Evolutionary conservation across 2,888 invertebrate species (phyloP), one percentile per base, ranked within the genome.

Genomic region (Hecatera dysodea): DNA sequence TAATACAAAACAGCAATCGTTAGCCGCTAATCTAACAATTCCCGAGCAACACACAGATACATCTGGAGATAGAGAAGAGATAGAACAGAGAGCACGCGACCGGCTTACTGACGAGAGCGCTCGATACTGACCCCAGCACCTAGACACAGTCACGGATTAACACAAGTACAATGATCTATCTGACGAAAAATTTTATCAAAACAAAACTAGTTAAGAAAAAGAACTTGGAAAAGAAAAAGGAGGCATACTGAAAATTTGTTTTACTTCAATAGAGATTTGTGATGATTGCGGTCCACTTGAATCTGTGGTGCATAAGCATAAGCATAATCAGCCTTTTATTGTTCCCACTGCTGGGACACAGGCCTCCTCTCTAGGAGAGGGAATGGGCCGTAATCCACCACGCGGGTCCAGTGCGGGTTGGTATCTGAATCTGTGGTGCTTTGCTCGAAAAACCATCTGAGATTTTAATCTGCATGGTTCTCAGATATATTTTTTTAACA

Each of bases 31-130:
- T 27, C 24, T 72, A 81, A 74, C 84, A 84, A 56, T 71, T 79
- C 36, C 87, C 85, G 60, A 87, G 87, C 48, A 86, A 67, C 33
- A 83, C 65, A 76, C 89, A 90, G 24, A 91, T 29, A 83, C 88
- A 91, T 75, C 86, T 88, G 53, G 84, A 77, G 19, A 90, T 64
- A 68, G 88, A 88, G 81, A 83, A 90, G 69, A 91, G 78, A 82
- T 85, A 89, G 69, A 89, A 86, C 56, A 89, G 59, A 66, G 77
- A 60, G 50, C 82, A 84, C 55, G 70, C 53, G 52, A 76, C 0
- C 67, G 76, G 81, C 65, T 62, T 72, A 67, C 70, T 76, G 67
- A 57, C 36, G 77, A 80, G 63, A 64, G 78, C 80, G 56, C 75
- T 55, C 50, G 84, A 80, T 4, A 81, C 69, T 36, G 90, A 82